phyloP scores from a whole-genome alignment of 1,140 invertebrate genomes.

The Phthorimaea operculella region DNA sequence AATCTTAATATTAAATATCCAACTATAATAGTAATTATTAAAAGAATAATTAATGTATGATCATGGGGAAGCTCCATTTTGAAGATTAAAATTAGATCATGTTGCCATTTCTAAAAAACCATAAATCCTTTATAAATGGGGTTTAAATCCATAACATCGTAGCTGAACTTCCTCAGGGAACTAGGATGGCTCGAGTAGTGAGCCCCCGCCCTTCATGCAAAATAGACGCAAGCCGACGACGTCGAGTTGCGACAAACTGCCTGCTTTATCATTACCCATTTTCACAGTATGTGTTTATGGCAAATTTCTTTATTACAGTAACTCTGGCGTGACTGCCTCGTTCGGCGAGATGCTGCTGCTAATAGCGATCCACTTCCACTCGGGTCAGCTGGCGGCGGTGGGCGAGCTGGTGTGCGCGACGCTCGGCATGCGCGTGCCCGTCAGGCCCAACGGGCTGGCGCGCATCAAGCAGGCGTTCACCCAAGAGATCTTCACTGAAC shows the following conservation, averaged over 20 bases:
- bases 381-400: conserved; percentile 91
- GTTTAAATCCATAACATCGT: conserved; percentile 73
- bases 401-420: conserved; percentile 94
- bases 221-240: too few species aligned
- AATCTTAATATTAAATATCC: conserved; percentile 69
- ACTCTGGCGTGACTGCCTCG: conserved; percentile 81
- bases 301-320: conserved; percentile 52
- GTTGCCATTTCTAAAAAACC: conserved; percentile 67
- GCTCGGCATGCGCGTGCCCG: conserved; percentile 94
- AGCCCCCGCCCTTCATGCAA: too few species aligned
- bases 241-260: too few species aligned
- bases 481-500: conserved; percentile 97
- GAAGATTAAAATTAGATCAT: conserved; percentile 70
- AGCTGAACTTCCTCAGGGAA: conserved; percentile 61
- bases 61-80: conserved; percentile 72
- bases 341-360: conserved; percentile 97
- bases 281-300: too few species aligned
- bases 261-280: too few species aligned
- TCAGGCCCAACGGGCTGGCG: conserved; percentile 89
- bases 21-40: conserved; percentile 70
- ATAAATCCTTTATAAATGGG: conserved; percentile 69
- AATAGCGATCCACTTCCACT: conserved; percentile 97
- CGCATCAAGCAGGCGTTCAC: conserved; percentile 96
- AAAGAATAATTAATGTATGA: conserved; percentile 69
- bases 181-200: too few species aligned